Base-by-base conservation (phyloP, 1,140 invertebrate genomes). In the Mamestra configurata region DNA sequence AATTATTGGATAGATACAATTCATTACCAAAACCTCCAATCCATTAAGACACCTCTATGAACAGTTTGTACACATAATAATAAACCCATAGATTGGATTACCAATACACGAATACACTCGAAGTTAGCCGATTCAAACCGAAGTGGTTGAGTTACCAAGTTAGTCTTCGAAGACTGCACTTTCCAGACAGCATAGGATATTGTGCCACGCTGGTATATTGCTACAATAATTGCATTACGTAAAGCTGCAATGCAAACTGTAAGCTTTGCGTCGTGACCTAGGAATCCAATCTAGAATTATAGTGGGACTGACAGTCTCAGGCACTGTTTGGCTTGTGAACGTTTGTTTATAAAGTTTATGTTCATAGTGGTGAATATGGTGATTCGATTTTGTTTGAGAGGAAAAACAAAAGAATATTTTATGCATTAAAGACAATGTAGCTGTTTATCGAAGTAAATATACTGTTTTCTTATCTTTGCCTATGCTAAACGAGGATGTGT, bases 61-160 rank as follows among this genome's bases (percentile, higher is more conserved):
- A 59, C 24, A 59, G 24, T 31, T 27, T 37, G 20, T 40, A 40
- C 61, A 66, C 35, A 53, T 37, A 59, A 73, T 73, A 73, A 73
- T 73, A 73, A 57, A 73, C 35, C 5, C 71, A 57, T 37, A 73
- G 53, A 61, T 76, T 76, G 55, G 13, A 61, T 64, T 64, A 61
- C 37, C 57, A 64, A 76, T 64, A 31, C 57, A 49, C 43, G 57
- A 76, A 31, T n/a, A 76, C 61, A 76, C 22, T 27, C 37, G 61
- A 66, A 66, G 61, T 66, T 66, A 40, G 35, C 61, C 61, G 61
- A 43, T 18, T n/a, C 27, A 61, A 49, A 10, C 40, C 57, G 24
- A 61, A 76, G 73, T 76, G 55, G 57, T 37, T 76, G 53, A 61
- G 57, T 49, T 76, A 49, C 49, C 73, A 76, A 76, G 73, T 76